Evolutionary conservation across 1,140 invertebrate genomes (phyloP).

Genomic region (Musca domestica): DNA sequence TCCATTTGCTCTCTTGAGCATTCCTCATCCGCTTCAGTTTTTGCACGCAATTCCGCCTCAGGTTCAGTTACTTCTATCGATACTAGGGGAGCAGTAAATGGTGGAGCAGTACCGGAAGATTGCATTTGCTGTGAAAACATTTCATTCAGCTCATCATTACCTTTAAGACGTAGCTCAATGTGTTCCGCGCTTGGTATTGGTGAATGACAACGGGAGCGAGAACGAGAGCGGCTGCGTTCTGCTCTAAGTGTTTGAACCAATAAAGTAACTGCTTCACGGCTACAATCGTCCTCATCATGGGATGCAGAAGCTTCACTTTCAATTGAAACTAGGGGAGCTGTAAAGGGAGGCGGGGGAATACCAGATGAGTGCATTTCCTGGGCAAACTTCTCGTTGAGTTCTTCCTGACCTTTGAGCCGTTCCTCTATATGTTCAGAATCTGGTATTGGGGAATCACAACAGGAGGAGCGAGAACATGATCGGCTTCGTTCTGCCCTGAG

Average conservation of each 20-base stretch:
- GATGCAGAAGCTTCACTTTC: no score
- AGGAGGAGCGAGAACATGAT: conserved; percentile 34
- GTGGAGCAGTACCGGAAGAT: background rate
- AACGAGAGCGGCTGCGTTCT: conserved; percentile 31
- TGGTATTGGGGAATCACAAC: background rate
- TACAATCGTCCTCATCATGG: conserved; percentile 21
- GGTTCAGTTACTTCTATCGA: conserved; percentile 37
- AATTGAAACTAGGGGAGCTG: no score
- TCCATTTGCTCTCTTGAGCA: conserved; percentile 40
- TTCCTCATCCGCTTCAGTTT: conserved; percentile 3
- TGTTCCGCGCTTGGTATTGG: conserved; percentile 41
- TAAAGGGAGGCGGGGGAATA: no score
- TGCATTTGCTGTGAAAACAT: conserved; percentile 17
- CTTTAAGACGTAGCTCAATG: conserved; percentile 35
- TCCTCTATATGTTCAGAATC: no score
- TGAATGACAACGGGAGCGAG: conserved; percentile 36
- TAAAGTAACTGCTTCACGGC: conserved; percentile 38
- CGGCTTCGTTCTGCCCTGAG: conserved; percentile 33
- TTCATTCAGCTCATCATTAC: conserved; percentile 41
- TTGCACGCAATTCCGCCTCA: background rate
- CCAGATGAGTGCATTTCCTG: no score
- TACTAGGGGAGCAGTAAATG: conserved; percentile 27
- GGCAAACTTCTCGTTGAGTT: no score
- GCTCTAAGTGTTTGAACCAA: conserved; percentile 41
- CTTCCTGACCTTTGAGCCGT: no score